phyloP scores from a whole-genome alignment of 2,888 invertebrate species.

The Heliconius hortense region DNA sequence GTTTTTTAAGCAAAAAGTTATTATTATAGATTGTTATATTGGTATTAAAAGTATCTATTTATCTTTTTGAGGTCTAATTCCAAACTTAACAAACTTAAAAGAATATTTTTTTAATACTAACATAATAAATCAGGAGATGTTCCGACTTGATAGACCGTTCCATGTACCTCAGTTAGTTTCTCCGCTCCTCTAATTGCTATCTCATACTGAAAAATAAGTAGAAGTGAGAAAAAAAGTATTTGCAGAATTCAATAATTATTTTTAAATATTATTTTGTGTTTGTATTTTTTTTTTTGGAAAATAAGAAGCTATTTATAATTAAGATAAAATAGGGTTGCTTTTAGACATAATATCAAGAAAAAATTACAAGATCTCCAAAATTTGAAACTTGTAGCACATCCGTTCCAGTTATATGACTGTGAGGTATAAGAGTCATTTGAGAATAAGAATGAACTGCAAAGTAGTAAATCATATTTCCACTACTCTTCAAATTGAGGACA shows the following conservation, averaged over 20 bases:
- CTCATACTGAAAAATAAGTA: conserved; percentile 45
- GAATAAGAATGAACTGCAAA: conserved; percentile 86
- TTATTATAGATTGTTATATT: too few relatives aligned
- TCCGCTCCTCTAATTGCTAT: conserved; percentile 47
- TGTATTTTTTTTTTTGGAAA: too few relatives aligned
- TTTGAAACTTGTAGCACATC: conserved; percentile 52
- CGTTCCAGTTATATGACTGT: conserved; percentile 64
- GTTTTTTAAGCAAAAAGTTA: neutral
- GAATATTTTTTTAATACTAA: conserved; percentile 39
- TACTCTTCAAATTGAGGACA: conserved; percentile 51
- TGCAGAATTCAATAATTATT: too few relatives aligned
- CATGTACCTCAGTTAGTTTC: conserved; percentile 44
- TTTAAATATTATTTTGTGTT: too few relatives aligned
- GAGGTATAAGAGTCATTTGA: conserved; percentile 86
- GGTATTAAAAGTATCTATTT: too few relatives aligned
- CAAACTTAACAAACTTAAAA: neutral
- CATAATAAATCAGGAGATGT: conserved; percentile 50
- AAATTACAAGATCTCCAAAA: conserved; percentile 54
- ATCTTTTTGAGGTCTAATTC: too few relatives aligned
- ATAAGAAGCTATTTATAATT: too few relatives aligned
- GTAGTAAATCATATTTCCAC: conserved; percentile 67
- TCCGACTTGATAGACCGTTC: conserved; percentile 47
- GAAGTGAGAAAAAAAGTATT: neutral
- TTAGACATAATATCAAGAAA: too few relatives aligned
- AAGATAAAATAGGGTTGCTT: too few relatives aligned